Evolutionary conservation across 35 echinoderm and acorn worm species (phyloP).

Genomic region (Apostichopus parvimensis): DNA sequence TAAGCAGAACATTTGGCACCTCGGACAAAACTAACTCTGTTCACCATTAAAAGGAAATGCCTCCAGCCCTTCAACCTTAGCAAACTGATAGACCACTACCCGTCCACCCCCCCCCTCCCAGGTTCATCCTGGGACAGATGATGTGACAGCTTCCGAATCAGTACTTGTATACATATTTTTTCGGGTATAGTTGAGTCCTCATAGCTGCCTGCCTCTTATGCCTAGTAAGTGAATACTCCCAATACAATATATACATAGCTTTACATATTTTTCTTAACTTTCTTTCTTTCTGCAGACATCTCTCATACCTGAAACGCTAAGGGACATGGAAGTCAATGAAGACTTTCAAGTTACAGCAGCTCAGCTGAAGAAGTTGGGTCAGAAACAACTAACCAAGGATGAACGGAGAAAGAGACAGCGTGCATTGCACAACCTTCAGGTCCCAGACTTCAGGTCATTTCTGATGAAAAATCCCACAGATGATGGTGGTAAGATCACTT

Average conservation of each 20-base stretch:
- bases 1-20: no score
- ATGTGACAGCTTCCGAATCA: slow-evolving; percentile 16
- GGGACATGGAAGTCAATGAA: slow-evolving; percentile 83
- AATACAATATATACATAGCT: not conserved
- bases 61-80: no score
- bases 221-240: not conserved
- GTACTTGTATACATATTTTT: not conserved
- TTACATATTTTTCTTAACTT: not conserved
- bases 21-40: no score
- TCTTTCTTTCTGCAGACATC: slow-evolving; percentile 61
- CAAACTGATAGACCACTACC: no score
- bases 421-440: slow-evolving; percentile 70
- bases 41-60: no score
- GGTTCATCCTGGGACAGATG: not conserved
- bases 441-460: slow-evolving; percentile 83
- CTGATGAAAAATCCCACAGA: slow-evolving; percentile 36
- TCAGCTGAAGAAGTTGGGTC: slow-evolving; percentile 80
- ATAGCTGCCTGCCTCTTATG: no score
- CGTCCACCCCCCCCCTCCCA: no score
- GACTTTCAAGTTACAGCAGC: slow-evolving; percentile 76
- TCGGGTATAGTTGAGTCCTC: no score
- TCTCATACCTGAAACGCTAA: slow-evolving; percentile 88
- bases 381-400: slow-evolving; percentile 81
- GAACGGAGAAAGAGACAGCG: slow-evolving; percentile 88
- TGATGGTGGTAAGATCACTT: slow-evolving; percentile 18